Conservation (phyloP, 2,797 vertebrate genomes). For the Crocidura indochinensis region DNA sequence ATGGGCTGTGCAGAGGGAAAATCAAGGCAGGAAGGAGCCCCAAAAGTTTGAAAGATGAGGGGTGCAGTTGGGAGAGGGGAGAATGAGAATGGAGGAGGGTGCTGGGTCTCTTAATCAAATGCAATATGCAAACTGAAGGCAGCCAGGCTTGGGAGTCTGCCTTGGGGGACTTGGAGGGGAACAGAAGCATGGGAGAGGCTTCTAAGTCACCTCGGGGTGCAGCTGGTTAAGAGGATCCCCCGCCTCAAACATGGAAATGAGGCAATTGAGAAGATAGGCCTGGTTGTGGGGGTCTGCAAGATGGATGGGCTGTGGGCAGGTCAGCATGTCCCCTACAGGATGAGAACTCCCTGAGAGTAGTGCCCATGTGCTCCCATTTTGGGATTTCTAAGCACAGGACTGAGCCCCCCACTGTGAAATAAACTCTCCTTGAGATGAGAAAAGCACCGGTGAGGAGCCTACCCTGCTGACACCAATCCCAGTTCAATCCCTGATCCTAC, state of each 20-base stretch:
- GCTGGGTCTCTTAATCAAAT: conserved; percentile 12
- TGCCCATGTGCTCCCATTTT: too few species aligned
- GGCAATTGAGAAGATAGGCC: neutral
- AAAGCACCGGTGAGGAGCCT: too few species aligned
- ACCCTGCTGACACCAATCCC: too few species aligned
- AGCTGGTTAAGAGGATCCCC: too few species aligned
- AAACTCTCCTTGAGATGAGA: too few species aligned
- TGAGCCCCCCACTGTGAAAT: too few species aligned
- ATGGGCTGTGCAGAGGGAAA: neutral
- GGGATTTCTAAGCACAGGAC: too few species aligned
- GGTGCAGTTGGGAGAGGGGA: neutral
- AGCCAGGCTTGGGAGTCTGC: neutral
- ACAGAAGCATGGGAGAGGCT: neutral
- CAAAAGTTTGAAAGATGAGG: neutral
- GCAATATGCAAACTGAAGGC: conserved; percentile 46
- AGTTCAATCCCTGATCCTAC: too few species aligned
- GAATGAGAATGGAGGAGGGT: neutral
- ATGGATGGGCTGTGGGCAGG: neutral
- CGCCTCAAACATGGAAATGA: too few species aligned
- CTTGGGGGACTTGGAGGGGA: neutral
- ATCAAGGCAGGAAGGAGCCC: neutral
- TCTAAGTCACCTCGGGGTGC: too few species aligned
- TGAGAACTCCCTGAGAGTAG: neutral
- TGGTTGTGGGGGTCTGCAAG: neutral
- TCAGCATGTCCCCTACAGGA: neutral